Evolutionary conservation across 2,113 vertebrate genomes (phyloP).

Genomic region (Melanotaenia duboulayi): DNA sequence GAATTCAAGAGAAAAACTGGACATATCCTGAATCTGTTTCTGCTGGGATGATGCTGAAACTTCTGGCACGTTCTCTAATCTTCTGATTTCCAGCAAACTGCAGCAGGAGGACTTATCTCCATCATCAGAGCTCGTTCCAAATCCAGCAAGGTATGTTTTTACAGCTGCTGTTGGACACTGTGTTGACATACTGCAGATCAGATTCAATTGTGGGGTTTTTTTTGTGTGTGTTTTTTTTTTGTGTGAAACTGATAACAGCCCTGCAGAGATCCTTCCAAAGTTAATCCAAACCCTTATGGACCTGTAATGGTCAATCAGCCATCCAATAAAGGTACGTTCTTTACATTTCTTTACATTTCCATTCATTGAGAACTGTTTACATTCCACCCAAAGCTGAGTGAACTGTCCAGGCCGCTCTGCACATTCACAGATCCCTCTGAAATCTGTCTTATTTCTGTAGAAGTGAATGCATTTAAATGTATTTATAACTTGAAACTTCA

Average conservation of each 20-base stretch:
- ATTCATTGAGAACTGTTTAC: too few species aligned
- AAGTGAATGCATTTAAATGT: too few species aligned
- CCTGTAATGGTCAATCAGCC: constrained; percentile 16
- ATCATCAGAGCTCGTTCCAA: too few species aligned
- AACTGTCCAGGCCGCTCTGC: too few species aligned
- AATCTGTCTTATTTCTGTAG: too few species aligned
- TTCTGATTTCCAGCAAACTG: constrained; percentile 89
- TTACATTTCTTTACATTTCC: background rate
- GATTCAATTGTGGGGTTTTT: constrained; percentile 5
- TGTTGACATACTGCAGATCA: constrained; percentile 1
- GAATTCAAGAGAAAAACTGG: too few species aligned
- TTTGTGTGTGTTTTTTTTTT: constrained; percentile 5
- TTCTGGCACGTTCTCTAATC: constrained; percentile 80
- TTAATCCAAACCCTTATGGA: constrained; percentile 65
- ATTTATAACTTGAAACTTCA: too few species aligned
- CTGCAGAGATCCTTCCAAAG: background rate
- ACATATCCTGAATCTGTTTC: too few species aligned
- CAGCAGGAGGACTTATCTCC: constrained; percentile 85
- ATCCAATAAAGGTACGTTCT: constrained; percentile 39
- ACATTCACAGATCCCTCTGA: too few species aligned
- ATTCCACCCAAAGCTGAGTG: too few species aligned
- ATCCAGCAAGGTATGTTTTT: background rate
- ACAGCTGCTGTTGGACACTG: constrained; percentile 27
- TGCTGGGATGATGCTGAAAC: background rate
- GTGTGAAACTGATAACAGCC: constrained; percentile 15